These are phyloP conservation scores for Parelbella ahira DNA, from an alignment of 2,888 invertebrate genomes.

Conservation along the genomic window DNA sequence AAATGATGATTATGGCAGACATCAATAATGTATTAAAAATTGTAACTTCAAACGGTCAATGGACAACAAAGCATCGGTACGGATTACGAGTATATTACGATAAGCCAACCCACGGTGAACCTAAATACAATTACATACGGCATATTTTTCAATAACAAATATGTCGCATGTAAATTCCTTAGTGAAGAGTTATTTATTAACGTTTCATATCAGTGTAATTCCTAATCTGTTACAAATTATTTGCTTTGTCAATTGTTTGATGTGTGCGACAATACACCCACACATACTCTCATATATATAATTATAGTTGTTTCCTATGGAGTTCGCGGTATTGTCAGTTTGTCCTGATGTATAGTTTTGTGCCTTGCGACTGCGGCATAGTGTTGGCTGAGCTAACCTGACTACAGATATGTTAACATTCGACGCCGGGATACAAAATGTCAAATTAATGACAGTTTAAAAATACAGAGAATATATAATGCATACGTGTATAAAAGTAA, in stretches of 20 bases:
- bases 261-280: constrained; percentile 27
- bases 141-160: constrained; percentile 10
- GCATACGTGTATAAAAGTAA: too few relatives aligned
- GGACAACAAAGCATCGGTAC: constrained; percentile 29
- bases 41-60: constrained; percentile 1
- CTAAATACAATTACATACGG: constrained; percentile 7
- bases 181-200: too few relatives aligned
- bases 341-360: constrained; percentile 58
- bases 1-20: too few relatives aligned
- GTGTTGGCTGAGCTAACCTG: too few relatives aligned
- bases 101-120: constrained; percentile 34
- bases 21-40: too few relatives aligned
- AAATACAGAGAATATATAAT: too few relatives aligned
- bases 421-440: too few relatives aligned
- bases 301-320: constrained; percentile 27
- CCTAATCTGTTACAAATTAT: constrained; percentile 38
- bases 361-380: constrained; percentile 63
- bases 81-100: constrained; percentile 26
- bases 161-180: too few relatives aligned
- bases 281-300: constrained; percentile 15
- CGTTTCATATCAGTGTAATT: constrained; percentile 36
- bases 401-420: too few relatives aligned
- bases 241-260: constrained; percentile 34
- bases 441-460: too few relatives aligned
- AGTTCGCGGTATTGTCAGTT: constrained; percentile 35